A percentile compares a stretch with the other conserved stretches of the same genome.
Evolutionary conservation across 2,888 invertebrate genomes (phyloP).

Genomic region (Pandemis corylana): DNA sequence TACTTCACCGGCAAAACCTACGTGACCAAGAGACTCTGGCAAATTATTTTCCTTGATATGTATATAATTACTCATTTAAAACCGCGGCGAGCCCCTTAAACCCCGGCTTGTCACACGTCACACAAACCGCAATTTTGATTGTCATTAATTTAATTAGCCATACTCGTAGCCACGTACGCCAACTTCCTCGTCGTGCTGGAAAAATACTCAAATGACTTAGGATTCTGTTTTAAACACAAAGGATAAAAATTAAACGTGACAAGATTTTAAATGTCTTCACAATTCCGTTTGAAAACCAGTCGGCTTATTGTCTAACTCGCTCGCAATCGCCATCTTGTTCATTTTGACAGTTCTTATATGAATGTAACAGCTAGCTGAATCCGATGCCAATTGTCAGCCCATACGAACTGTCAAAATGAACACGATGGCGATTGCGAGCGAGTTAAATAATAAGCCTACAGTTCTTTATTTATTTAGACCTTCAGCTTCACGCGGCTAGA

Average conservation of each 20-base stretch:
- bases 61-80: neutral
- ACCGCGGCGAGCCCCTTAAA: slow-evolving; percentile 1
- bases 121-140: neutral
- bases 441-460: too few relatives aligned
- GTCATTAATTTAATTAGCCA: too few relatives aligned
- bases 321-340: too few relatives aligned
- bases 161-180: neutral
- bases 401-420: too few relatives aligned
- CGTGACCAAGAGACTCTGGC: neutral
- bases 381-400: too few relatives aligned
- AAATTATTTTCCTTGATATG: neutral
- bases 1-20: neutral
- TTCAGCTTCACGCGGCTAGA: too few relatives aligned
- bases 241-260: neutral
- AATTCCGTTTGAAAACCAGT: neutral
- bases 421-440: too few relatives aligned
- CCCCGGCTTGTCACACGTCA: slow-evolving; percentile 5
- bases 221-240: neutral
- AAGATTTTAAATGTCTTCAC: neutral
- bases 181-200: neutral
- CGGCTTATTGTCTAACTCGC: too few relatives aligned
- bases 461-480: too few relatives aligned
- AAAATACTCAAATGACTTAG: neutral
- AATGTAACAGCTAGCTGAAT: too few relatives aligned
- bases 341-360: too few relatives aligned